These are phyloP conservation scores for Gorsachius goisagi DNA, from an alignment of 2,113 vertebrate species.

Conservation along the genomic window DNA sequence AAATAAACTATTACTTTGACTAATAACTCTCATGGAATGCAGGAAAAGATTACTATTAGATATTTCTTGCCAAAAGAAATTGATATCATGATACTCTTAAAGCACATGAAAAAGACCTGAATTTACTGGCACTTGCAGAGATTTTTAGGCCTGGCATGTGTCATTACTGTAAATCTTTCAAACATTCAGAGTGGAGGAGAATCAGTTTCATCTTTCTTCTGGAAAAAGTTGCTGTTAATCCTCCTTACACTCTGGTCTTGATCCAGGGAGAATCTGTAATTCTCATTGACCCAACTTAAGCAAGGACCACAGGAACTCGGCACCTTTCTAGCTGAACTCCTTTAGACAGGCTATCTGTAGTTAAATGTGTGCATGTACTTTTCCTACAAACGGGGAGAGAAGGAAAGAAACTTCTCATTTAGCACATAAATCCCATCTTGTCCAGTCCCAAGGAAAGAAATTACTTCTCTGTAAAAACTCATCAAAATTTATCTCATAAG, in stretches of 20 bases:
- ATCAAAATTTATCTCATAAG: not conserved
- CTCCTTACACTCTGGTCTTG: not conserved
- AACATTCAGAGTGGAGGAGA: constrained; percentile 36
- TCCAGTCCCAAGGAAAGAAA: not conserved
- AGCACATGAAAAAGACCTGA: constrained; percentile 50
- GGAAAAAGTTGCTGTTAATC: constrained; percentile 45
- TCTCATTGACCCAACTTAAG: not conserved
- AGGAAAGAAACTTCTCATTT: not conserved
- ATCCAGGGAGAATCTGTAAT: constrained; percentile 7
- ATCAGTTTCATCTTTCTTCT: constrained; percentile 30
- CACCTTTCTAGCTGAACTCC: not conserved
- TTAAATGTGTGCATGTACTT: not conserved
- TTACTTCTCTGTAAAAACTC: not conserved
- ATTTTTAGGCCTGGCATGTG: constrained; percentile 62
- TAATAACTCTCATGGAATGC: constrained; percentile 90
- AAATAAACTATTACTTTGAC: constrained; percentile 94
- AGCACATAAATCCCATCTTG: not conserved
- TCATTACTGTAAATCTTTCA: constrained; percentile 65
- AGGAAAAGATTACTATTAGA: constrained; percentile 72
- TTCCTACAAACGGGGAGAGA: not conserved
- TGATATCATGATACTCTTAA: constrained; percentile 69
- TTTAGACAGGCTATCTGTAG: not conserved
- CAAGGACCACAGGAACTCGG: not conserved
- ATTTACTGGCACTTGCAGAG: constrained; percentile 68
- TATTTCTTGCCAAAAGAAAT: constrained; percentile 77